Percentiles rank a stretch among this genome's conserved stretches.
phyloP scores from a whole-genome alignment of 2,888 invertebrate genomes.

The Artemia sinica region DNA sequence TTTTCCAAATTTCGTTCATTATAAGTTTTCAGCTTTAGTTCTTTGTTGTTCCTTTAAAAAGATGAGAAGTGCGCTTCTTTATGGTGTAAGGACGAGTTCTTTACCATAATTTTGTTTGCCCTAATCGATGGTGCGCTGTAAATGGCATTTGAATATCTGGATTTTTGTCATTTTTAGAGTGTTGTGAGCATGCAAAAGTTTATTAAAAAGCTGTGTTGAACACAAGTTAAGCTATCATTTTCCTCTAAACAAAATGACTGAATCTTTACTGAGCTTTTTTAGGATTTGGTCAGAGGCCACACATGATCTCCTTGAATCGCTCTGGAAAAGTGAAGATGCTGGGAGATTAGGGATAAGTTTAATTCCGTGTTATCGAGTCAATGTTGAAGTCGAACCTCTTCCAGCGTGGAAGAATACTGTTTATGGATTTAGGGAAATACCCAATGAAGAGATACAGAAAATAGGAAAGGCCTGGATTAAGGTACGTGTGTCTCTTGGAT shows the following conservation, averaged over 20 bases:
- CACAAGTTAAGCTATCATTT: neutral
- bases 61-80: too few species aligned
- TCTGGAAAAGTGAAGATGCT: slow-evolving; percentile 26
- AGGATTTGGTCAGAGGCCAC: slow-evolving; percentile 27
- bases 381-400: slow-evolving; percentile 23
- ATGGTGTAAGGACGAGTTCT: too few species aligned
- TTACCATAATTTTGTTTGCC: too few species aligned
- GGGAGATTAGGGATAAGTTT: slow-evolving; percentile 26
- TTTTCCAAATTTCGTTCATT: too few species aligned
- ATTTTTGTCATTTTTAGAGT: too few species aligned
- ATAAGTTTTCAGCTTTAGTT: too few species aligned
- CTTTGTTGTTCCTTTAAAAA: too few species aligned
- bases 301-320: slow-evolving; percentile 24
- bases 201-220: slow-evolving; percentile 4
- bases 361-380: slow-evolving; percentile 24
- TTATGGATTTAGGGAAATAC: slow-evolving; percentile 29
- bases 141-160: too few species aligned
- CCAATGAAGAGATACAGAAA: slow-evolving; percentile 26
- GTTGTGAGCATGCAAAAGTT: neutral
- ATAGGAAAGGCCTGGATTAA: neutral
- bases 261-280: slow-evolving; percentile 24
- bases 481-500: too few species aligned
- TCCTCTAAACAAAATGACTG: slow-evolving; percentile 12
- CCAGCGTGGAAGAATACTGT: slow-evolving; percentile 30
- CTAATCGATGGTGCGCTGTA: too few species aligned